These are phyloP conservation scores for Mormyrus hasselquistii DNA, from an alignment of 2,797 vertebrate species.

Conservation along the genomic window DNA sequence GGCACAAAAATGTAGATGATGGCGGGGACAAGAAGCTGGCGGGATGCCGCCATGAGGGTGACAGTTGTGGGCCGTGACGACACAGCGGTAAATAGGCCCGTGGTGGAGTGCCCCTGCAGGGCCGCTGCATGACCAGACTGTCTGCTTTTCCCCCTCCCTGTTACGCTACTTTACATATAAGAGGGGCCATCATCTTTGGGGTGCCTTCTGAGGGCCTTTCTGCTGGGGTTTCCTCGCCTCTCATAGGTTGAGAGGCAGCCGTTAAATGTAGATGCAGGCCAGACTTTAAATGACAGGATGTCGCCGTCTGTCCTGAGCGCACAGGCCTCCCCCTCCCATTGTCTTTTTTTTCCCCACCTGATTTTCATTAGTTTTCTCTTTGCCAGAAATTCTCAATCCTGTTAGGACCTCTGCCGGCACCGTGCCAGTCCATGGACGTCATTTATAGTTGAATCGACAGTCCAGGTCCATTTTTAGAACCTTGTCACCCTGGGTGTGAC, in stretches of 20 bases:
- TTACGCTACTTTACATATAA: slow-evolving; percentile 10
- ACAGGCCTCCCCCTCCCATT: not conserved
- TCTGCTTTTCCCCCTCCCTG: slow-evolving; percentile 1
- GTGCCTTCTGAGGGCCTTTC: slow-evolving; percentile 5
- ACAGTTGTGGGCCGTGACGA: slow-evolving; percentile 45
- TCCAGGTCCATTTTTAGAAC: not conserved
- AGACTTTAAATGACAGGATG: slow-evolving; percentile 7
- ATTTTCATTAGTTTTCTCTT: slow-evolving; percentile 7
- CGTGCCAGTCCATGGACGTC: not conserved
- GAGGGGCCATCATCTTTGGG: not conserved
- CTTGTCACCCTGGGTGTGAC: not conserved
- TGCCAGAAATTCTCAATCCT: not conserved
- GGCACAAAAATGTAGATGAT: slow-evolving; percentile 59
- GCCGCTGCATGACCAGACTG: slow-evolving; percentile 31
- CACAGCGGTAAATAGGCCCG: slow-evolving; percentile 39
- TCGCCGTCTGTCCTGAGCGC: not conserved
- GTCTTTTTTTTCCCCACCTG: not conserved
- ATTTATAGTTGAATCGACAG: not conserved
- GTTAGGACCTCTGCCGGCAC: too few species aligned
- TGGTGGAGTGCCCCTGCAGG: not conserved
- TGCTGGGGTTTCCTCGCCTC: not conserved
- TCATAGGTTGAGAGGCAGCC: not conserved
- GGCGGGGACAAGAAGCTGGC: slow-evolving; percentile 50
- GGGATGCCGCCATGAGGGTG: slow-evolving; percentile 30
- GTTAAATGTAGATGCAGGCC: not conserved